Base-by-base conservation (phyloP, 53 echinoderm and acorn worm species). In the Zoroaster sp. region DNA sequence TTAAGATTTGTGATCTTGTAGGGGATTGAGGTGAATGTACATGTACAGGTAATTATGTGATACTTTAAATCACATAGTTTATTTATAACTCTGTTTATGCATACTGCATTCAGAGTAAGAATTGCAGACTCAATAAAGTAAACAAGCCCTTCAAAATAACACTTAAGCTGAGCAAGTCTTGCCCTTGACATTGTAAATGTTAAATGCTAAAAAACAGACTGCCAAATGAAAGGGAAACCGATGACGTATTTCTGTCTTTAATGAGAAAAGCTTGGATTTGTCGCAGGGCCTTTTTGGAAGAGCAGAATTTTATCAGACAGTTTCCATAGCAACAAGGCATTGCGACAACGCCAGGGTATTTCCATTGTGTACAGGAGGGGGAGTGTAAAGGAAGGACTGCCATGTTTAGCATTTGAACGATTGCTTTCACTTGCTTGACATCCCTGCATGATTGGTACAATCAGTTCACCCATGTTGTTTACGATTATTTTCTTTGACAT, bases 401-500 rank as follows among this genome's bases (percentile, higher is more conserved):
- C 35, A 36, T 51, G 20, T n/a, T 14, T 4, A 9, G n/a, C n/a
- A n/a, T n/a, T n/a, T n/a, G 44, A 37, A 67, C 7, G 14, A 44
- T 35, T 49, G 20, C 47, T 21, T 33, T 9, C 23, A 33, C 1
- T 70, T 37, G 18, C 37, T 33, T 20, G 36, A 41, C 72, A 20
- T 38, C 85, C 85, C 70, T 44, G 31, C 38, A 35, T 47, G n/a
- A 20, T 69, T 28, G 35, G 18, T 40, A 7, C 4, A 8, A 3
- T 0, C 71, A n/a, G 13, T 49, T 46, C 85, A 38, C 85, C 85
- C 85, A 85, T 49, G 85, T 85, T 85, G 85, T 85, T 85, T 85
- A 85, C 85, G 1, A 9, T 15, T 66, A 4, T 23, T 14, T 51
- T 36, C 81, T 49, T 33, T 46, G 71, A 31, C 35, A 49, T 42